Evolutionary conservation across 2,888 invertebrate species (phyloP).

Genomic region (Hypomecis atomaria): DNA sequence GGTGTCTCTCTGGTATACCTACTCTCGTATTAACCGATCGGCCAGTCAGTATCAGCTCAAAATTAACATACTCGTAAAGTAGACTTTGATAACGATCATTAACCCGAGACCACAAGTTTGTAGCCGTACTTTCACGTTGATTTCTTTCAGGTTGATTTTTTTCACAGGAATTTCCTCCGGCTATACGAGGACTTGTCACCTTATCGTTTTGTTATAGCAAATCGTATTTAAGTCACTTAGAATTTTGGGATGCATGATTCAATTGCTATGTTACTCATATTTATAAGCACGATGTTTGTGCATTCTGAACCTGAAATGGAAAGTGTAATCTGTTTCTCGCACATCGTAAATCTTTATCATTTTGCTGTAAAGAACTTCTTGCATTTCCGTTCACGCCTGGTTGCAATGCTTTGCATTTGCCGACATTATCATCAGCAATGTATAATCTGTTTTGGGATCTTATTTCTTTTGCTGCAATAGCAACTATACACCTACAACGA

Average conservation of each 20-base stretch:
- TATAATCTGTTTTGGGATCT: conserved; percentile 29
- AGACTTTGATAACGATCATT: conserved; percentile 77
- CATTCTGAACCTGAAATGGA: conserved; percentile 49
- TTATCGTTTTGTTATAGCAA: conserved; percentile 42
- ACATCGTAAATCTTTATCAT: conserved; percentile 58
- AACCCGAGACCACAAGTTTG: conserved; percentile 83
- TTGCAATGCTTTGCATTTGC: conserved; percentile 82
- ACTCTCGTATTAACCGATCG: conserved; percentile 64
- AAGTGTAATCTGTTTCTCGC: conserved; percentile 35
- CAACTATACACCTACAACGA: conserved; percentile 20
- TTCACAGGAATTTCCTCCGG: conserved; percentile 41
- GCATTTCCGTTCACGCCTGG: conserved; percentile 76
- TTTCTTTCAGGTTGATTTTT: conserved; percentile 74
- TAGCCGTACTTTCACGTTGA: conserved; percentile 69
- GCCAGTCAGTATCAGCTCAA: conserved; percentile 71
- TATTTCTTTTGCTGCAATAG: conserved; percentile 42
- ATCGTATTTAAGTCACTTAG: conserved; percentile 32
- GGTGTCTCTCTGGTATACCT: conserved; percentile 71
- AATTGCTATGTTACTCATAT: conserved; percentile 52
- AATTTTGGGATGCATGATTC: conserved; percentile 56
- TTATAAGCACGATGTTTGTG: conserved; percentile 69
- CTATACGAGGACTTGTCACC: conserved; percentile 37
- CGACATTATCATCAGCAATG: conserved; percentile 55
- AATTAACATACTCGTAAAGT: conserved; percentile 79
- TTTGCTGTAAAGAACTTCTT: conserved; percentile 54